Conservation (phyloP, 2,888 invertebrate genomes). For the Fragum sueziense region DNA sequence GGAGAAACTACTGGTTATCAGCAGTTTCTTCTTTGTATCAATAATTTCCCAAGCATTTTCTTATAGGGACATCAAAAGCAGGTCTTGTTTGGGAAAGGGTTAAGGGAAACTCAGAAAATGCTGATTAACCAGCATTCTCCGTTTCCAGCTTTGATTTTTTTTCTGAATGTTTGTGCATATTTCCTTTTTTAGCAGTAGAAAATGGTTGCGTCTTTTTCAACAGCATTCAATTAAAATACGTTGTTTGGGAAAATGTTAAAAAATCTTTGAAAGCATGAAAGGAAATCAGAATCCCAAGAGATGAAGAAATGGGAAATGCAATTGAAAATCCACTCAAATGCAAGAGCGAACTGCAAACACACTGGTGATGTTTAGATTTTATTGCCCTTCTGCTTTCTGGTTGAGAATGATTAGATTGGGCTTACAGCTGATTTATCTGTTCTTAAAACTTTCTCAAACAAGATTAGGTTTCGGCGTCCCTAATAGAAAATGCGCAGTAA, state of each 20-base stretch:
- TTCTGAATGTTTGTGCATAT: too few relatives aligned
- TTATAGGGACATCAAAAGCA: too few relatives aligned
- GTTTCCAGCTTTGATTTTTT: too few relatives aligned
- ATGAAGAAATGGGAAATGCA: background rate
- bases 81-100: too few relatives aligned
- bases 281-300: too few relatives aligned
- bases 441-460: background rate
- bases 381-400: background rate
- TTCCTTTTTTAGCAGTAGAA: too few relatives aligned
- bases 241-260: background rate
- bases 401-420: background rate
- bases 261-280: background rate
- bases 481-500: too few relatives aligned
- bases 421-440: background rate
- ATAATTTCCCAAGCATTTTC: too few relatives aligned
- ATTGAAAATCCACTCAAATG: background rate
- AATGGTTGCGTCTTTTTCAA: background rate
- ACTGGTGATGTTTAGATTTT: background rate
- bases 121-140: too few relatives aligned
- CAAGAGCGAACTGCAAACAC: background rate
- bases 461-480: background rate
- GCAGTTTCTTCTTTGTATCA: too few relatives aligned
- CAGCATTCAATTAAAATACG: background rate
- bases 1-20: too few relatives aligned
- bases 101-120: too few relatives aligned